Base-by-base conservation (phyloP, 2,888 invertebrate species). In the Sclerodermus sp. region DNA sequence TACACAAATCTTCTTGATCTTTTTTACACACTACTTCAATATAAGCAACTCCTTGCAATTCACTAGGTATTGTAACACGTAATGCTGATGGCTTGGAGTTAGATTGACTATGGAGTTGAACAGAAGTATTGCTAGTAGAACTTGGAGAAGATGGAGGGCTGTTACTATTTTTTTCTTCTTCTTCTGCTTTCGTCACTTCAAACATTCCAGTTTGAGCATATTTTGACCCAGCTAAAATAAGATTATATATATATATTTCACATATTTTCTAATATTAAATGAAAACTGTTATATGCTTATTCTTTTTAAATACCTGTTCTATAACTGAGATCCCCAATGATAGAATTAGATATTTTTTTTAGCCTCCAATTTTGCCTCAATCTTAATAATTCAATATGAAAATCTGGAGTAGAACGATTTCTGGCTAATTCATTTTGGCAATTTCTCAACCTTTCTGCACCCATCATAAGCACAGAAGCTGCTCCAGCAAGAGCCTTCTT, bases 1-100 rank as follows among this genome's bases (percentile, higher is more conserved):
- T 91, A 61, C 92, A 92, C 17, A 94, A 83, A 71, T 92, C 92
- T 77, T 94, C 94, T 80, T 93, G 92, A 80, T 94, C 94, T 85
- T 95, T 95, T 75, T 95, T 93, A 64, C 96, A 95, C 34, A 93
- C 84, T 4, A 97, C 96, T 76, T 96, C 94, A 60, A 97, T 96
- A 74, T 96, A 96, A 0, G 96, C 96, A 12, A 94, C 93, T 1
- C 96, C 96, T 78, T 96, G 95, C 47, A 97, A 81, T 77, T 97
- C 96, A 6, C 93, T 90, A 0, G 97, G 96, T 34, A 97, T 92
- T 8, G 90, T 90, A 6, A 97, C 96, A 42, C 93, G 85, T 40
- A 97, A 80, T 0, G 95, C 91, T 1, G 95, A 93, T 10, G 73
- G 81, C 69, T 85, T 87, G 0, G 85, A 82, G 4, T 59, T 67